Evolutionary conservation across 2,888 invertebrate species (phyloP).

Genomic region (Steromphala cineraria): DNA sequence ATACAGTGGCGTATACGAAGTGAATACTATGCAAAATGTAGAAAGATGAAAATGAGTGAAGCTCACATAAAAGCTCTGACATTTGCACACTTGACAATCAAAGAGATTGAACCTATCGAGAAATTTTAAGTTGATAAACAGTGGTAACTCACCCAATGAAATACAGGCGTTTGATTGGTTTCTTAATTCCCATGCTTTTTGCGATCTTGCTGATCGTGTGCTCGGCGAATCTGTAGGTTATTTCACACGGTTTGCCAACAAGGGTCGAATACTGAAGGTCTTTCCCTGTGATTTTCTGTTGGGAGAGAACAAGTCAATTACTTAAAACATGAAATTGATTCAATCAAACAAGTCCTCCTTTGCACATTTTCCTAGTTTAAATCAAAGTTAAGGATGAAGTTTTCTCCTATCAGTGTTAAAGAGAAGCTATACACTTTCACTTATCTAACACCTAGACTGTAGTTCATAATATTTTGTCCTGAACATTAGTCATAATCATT

Average conservation of each 20-base stretch:
- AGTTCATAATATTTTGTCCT: no score
- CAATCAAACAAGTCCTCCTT: no score
- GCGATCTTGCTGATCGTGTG: conserved; percentile 70
- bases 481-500: no score
- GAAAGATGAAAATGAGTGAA: neutral
- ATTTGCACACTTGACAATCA: neutral
- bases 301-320: neutral
- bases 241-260: conserved; percentile 74
- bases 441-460: no score
- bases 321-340: no score
- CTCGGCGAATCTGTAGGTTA: conserved; percentile 74
- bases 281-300: conserved; percentile 73
- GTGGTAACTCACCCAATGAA: conserved; percentile 71
- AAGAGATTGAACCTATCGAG: neutral
- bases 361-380: no score
- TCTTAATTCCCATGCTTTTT: conserved; percentile 64
- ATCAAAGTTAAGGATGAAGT: no score
- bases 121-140: neutral
- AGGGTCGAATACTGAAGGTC: conserved; percentile 70
- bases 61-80: neutral
- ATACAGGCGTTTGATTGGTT: conserved; percentile 71
- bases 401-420: no score
- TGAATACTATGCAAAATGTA: no score
- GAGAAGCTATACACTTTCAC: no score
- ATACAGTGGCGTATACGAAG: no score